Conservation (phyloP, 2,888 invertebrate genomes). For the Hypomecis atomaria region DNA sequence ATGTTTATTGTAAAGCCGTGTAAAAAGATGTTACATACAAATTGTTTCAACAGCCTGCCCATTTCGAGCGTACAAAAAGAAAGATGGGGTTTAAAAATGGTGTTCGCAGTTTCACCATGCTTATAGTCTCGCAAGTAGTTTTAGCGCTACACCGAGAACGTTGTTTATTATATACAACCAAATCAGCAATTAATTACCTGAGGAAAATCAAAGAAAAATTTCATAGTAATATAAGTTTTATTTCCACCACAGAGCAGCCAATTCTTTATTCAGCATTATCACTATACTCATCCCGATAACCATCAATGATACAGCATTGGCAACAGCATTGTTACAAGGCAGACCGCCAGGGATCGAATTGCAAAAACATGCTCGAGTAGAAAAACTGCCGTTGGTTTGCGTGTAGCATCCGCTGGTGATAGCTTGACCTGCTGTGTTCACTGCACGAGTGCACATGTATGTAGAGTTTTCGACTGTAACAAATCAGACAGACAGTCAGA, state of each 20-base stretch:
- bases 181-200: background rate
- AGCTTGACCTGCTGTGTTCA: conserved; percentile 71
- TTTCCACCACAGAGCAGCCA: conserved; percentile 10
- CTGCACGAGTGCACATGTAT: conserved; percentile 87
- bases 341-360: conserved; percentile 65
- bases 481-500: background rate
- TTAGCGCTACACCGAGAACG: too few species aligned
- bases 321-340: conserved; percentile 64
- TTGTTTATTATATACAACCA: too few species aligned
- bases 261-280: conserved; percentile 41
- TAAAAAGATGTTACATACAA: too few species aligned
- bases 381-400: conserved; percentile 72
- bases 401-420: conserved; percentile 85
- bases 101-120: too few species aligned
- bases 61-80: too few species aligned
- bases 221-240: background rate
- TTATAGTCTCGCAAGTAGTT: too few species aligned
- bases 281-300: conserved; percentile 41
- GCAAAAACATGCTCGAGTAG: conserved; percentile 73
- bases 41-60: too few species aligned
- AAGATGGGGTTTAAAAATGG: too few species aligned
- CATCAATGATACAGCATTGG: conserved; percentile 40
- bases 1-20: too few species aligned
- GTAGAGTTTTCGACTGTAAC: conserved; percentile 87
- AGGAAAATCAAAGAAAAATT: background rate